phyloP scores from a whole-genome alignment of 2,113 vertebrate genomes.

The Heloderma charlesbogerti region DNA sequence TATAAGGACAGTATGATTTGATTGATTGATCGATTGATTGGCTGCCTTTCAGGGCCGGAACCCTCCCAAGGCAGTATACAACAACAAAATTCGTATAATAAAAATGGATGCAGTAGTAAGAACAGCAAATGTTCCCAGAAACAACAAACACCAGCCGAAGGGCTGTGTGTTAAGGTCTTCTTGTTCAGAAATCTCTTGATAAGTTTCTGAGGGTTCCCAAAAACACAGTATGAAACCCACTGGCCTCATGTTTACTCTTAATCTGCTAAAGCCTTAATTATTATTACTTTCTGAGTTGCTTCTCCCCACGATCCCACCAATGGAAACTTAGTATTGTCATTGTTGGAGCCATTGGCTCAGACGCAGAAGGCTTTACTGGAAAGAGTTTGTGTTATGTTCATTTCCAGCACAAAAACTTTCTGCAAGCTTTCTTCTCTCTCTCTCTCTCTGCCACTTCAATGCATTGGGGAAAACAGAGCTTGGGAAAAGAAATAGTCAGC shows the following conservation, averaged over 20 bases:
- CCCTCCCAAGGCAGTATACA: too few relatives aligned
- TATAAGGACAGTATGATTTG: too few relatives aligned
- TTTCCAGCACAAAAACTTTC: constrained; percentile 75
- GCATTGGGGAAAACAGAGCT: constrained; percentile 67
- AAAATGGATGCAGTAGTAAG: too few relatives aligned
- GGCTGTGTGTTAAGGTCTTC: not conserved
- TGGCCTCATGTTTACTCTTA: constrained; percentile 71
- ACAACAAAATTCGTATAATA: too few relatives aligned
- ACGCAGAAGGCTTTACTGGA: constrained; percentile 66
- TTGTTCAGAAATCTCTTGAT: not conserved
- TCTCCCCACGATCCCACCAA: not conserved
- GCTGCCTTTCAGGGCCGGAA: too few relatives aligned
- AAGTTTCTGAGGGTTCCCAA: not conserved
- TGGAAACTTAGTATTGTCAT: constrained; percentile 75
- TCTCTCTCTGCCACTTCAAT: constrained; percentile 29
- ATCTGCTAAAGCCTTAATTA: constrained; percentile 66
- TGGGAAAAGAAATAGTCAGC: constrained; percentile 69
- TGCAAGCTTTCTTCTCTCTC: not conserved
- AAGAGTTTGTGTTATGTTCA: constrained; percentile 75
- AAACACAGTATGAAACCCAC: not conserved
- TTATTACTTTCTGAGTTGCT: too few relatives aligned
- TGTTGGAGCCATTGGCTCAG: constrained; percentile 67
- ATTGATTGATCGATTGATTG: too few relatives aligned
- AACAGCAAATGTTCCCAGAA: too few relatives aligned
- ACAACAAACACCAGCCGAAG: too few relatives aligned